Evolutionary conservation across 1,140 invertebrate genomes (phyloP).

Genomic region (Saccostrea cuccullata): DNA sequence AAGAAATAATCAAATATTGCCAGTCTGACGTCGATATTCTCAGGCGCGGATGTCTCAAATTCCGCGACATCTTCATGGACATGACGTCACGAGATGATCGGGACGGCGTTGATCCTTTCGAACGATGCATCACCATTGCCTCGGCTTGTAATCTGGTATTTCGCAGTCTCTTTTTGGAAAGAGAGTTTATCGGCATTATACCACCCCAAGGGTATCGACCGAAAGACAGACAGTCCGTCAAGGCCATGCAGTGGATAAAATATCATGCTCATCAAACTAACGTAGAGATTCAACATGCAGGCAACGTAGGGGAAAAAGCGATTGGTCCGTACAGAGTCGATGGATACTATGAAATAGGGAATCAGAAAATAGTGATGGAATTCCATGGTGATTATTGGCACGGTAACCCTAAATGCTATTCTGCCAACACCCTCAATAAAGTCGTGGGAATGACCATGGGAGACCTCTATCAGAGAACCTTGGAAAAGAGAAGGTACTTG

Average conservation of each 20-base stretch:
- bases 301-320: slow-evolving; percentile 48
- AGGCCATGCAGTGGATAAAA: slow-evolving; percentile 50
- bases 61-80: slow-evolving; percentile 45
- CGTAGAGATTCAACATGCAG: slow-evolving; percentile 53
- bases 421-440: neutral
- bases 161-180: slow-evolving; percentile 40
- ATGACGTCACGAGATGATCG: slow-evolving; percentile 34
- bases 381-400: slow-evolving; percentile 65
- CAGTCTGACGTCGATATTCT: slow-evolving; percentile 22
- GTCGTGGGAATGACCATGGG: slow-evolving; percentile 23
- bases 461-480: slow-evolving; percentile 42
- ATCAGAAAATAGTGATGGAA: slow-evolving; percentile 54
- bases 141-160: slow-evolving; percentile 40
- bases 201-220: neutral
- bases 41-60: slow-evolving; percentile 43
- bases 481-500: slow-evolving; percentile 48
- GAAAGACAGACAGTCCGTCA: slow-evolving; percentile 45
- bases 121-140: neutral
- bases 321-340: slow-evolving; percentile 56
- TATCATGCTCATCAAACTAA: slow-evolving; percentile 24
- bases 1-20: neutral
- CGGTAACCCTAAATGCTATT: slow-evolving; percentile 54
- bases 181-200: slow-evolving; percentile 30
- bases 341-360: slow-evolving; percentile 48
- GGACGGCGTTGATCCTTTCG: slow-evolving; percentile 51